A percentile compares a stretch with the other conserved stretches of the same genome.
Conservation (phyloP, 1,140 invertebrate species). For the Trachymyrmex septentrionalis region DNA sequence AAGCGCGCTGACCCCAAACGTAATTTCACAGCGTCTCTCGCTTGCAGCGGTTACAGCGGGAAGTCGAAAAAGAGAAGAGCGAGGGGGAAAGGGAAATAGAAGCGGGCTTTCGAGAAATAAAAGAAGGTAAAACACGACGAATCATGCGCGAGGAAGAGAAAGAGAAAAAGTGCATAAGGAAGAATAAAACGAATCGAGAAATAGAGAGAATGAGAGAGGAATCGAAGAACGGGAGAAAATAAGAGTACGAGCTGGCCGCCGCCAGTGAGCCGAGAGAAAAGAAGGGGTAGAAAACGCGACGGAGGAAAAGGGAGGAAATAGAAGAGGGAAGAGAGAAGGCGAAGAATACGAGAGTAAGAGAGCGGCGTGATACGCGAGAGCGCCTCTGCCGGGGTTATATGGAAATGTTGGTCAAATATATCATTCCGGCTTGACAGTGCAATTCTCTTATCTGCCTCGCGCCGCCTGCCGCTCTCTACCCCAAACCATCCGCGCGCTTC, state of each 20-base stretch:
- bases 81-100: constrained; percentile 24
- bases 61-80: constrained; percentile 41
- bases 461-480: constrained; percentile 80
- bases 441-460: constrained; percentile 93
- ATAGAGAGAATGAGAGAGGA: constrained; percentile 62
- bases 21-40: constrained; percentile 75
- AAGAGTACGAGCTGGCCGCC: constrained; percentile 49
- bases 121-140: constrained; percentile 35
- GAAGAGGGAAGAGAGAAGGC: constrained; percentile 55
- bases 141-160: constrained; percentile 23
- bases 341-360: constrained; percentile 75
- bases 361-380: constrained; percentile 79
- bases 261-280: not conserved
- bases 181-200: constrained; percentile 64
- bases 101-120: constrained; percentile 27
- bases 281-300: constrained; percentile 19
- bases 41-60: constrained; percentile 62
- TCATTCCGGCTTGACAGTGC: constrained; percentile 94
- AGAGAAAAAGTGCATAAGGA: constrained; percentile 43
- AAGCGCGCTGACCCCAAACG: constrained; percentile 79
- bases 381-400: constrained; percentile 88
- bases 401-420: constrained; percentile 95
- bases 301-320: constrained; percentile 55
- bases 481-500: constrained; percentile 82
- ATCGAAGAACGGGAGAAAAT: constrained; percentile 66